Evolutionary conservation across 2,113 vertebrate genomes (phyloP), one percentile per base, ranked within the genome.

Genomic region (Mustela nigripes): DNA sequence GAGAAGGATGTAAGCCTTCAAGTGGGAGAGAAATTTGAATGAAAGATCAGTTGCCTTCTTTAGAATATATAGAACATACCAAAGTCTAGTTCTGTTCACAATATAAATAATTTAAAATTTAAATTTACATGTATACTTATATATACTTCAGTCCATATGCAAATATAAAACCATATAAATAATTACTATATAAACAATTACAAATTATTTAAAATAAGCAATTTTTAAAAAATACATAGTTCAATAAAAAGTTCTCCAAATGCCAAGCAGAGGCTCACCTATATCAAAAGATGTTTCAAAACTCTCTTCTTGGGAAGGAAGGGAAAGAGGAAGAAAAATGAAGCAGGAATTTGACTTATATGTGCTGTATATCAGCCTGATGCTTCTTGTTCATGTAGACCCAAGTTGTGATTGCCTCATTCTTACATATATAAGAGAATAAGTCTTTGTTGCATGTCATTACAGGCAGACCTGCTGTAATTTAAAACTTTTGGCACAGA

Each of bases 141-240:
- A 95, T 89, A 39, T 96, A 67, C 74, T 79, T 88, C 31, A 95
- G 48, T 53, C 80, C 53, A 78, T 65, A 86, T 84, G 63, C 73
- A 97, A 94, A 89, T 91, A 81, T 56, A 89, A 92, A 95, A 63
- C 28, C 39, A 83, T 62, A 53, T 89, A 96, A 97, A 65, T 84
- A 92, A 62, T 50, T 50, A 62, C 28, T 45, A 83, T 62, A 53
- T 89, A 96, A 97, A 65, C 81, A 92, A 62, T 53, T 53, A 53
- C 50, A 53, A 53, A 53, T 53, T 53, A 53, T 15, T 16, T 53
- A 53, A 53, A 53, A 53, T 36, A 71, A 11, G n/a, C 33, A 94
- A 84, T 80, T 96, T 42, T 58, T 83, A 83, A 91, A 95, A 95
- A 62, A 62, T 85, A 95, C 5, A 58, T 22, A 83, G 45, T 60